phyloP scores from a whole-genome alignment of 2,113 vertebrate species.

The Rhegmatorhina hoffmannsi region DNA sequence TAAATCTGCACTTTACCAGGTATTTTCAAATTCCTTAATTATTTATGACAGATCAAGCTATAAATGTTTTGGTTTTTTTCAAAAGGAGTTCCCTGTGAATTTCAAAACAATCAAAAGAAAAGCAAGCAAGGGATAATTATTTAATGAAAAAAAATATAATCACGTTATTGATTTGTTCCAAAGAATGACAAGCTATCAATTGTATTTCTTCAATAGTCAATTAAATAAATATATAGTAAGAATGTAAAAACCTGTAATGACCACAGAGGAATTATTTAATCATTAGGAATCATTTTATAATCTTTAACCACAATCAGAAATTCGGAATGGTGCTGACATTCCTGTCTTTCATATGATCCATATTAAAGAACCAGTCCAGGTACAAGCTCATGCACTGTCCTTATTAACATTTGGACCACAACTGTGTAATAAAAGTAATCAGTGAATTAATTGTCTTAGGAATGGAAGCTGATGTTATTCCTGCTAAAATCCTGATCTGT shows the following conservation, averaged over 20 bases:
- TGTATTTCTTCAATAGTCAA: not conserved
- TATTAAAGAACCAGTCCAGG: not conserved
- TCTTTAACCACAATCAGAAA: not conserved
- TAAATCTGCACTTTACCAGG: not conserved
- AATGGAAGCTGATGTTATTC: not conserved
- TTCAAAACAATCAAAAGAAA: not conserved
- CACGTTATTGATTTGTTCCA: not conserved
- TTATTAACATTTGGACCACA: not conserved
- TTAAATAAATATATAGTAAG: constrained; percentile 4
- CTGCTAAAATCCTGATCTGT: not conserved
- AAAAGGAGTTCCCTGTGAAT: not conserved
- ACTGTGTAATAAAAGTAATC: not conserved
- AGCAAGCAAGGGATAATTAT: not conserved
- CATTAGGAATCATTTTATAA: not conserved
- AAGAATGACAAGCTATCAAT: not conserved
- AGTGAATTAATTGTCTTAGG: not conserved
- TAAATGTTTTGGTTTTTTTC: not conserved
- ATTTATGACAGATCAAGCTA: not conserved
- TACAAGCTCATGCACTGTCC: not conserved
- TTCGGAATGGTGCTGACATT: not conserved
- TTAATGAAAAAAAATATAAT: not conserved
- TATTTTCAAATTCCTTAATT: not conserved
- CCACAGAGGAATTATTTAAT: not conserved
- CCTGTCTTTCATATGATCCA: not conserved
- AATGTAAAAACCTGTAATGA: not conserved